These are phyloP conservation scores for Dusona sp. DNA, from an alignment of 2,888 invertebrate genomes.

Conservation along the genomic window DNA sequence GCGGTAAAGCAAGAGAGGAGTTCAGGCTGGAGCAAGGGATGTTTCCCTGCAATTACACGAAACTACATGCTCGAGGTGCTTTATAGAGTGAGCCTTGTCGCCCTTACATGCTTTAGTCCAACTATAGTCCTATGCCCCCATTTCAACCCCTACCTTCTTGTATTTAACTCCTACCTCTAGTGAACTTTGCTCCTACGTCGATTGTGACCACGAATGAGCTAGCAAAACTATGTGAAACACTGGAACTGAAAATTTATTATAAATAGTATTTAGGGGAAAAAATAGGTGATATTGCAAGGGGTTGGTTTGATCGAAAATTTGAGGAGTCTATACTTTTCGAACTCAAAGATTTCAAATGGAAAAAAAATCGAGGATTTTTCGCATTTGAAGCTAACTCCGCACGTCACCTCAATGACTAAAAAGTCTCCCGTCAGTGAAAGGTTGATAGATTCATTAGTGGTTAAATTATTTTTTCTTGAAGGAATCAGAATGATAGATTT, in stretches of 20 bases:
- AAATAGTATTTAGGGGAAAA: neutral
- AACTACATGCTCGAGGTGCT: conserved; percentile 75
- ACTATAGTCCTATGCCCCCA: neutral
- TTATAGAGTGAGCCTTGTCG: conserved; percentile 74
- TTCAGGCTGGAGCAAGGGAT: conserved; percentile 73
- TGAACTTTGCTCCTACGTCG: conserved; percentile 54
- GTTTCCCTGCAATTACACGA: conserved; percentile 77
- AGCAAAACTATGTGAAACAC: conserved; percentile 31
- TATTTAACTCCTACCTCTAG: conserved; percentile 26
- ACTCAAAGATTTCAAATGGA: neutral
- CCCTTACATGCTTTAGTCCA: conserved; percentile 27
- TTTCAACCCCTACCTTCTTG: conserved; percentile 4
- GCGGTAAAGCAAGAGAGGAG: conserved; percentile 70
- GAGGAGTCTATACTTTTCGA: neutral
- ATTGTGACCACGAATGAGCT: conserved; percentile 59
- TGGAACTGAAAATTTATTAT: neutral
- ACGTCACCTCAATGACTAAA: neutral
- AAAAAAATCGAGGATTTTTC: neutral
- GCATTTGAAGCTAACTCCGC: neutral
- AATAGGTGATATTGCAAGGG: neutral
- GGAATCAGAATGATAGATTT: neutral
- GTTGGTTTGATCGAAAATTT: neutral
- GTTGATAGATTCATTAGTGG: neutral
- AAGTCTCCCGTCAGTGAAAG: neutral
- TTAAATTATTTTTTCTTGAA: neutral